Percentiles rank a stretch among this genome's conserved stretches.
Conservation (phyloP, 2,888 invertebrate genomes). For the Saturnia pavonia region DNA sequence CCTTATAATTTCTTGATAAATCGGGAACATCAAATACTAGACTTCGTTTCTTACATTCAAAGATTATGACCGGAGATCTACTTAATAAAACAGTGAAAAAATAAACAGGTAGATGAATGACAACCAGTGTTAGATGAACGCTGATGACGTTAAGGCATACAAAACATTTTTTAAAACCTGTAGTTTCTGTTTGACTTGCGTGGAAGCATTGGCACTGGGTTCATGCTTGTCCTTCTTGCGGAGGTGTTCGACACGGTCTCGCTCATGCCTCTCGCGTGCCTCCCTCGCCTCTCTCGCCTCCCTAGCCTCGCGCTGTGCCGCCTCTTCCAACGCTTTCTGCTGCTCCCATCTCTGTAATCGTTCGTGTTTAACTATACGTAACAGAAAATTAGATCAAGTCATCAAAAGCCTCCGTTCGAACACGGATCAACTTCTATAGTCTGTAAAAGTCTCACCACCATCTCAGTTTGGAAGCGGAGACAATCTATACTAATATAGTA, state of each 20-base stretch:
- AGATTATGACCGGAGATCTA: not conserved
- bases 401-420: not conserved
- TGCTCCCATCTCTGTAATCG: slow-evolving; percentile 92
- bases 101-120: not conserved
- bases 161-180: slow-evolving; percentile 81
- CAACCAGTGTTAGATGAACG: not conserved
- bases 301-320: slow-evolving; percentile 90
- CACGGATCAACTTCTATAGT: not conserved
- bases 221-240: slow-evolving; percentile 97
- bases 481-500: too few species aligned
- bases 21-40: not conserved
- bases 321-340: slow-evolving; percentile 91
- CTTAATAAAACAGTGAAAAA: not conserved
- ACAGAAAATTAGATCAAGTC: not conserved
- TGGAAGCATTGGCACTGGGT: slow-evolving; percentile 97
- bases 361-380: slow-evolving; percentile 6
- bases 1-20: not conserved
- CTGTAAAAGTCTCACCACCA: too few species aligned
- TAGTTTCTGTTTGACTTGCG: slow-evolving; percentile 97
- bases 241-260: slow-evolving; percentile 91
- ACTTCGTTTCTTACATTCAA: not conserved
- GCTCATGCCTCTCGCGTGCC: slow-evolving; percentile 86
- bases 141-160: not conserved
- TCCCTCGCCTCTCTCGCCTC: slow-evolving; percentile 89
- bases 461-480: too few species aligned